These are phyloP conservation scores for Mesaphorura yosii DNA, from an alignment of 1,140 invertebrate genomes.

Conservation along the genomic window DNA sequence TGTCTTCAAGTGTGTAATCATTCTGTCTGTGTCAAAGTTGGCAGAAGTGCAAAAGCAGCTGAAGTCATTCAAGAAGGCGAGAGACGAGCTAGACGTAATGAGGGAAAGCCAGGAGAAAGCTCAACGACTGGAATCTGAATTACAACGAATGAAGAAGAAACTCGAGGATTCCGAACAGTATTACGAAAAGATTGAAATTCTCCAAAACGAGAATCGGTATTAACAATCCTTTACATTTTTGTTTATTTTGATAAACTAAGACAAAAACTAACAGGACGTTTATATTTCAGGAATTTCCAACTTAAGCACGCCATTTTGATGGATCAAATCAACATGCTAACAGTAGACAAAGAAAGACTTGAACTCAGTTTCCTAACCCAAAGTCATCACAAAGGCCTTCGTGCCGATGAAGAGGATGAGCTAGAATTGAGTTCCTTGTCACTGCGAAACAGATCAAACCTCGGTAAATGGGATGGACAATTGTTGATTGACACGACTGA, in stretches of 20 bases:
- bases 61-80: constrained; percentile 18
- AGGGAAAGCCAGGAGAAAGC: constrained; percentile 29
- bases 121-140: constrained; percentile 20
- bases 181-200: constrained; percentile 23
- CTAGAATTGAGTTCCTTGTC: neutral
- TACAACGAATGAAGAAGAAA: constrained; percentile 23
- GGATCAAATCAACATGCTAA: constrained; percentile 29
- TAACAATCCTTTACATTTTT: no score
- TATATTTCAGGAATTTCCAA: constrained; percentile 21
- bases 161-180: constrained; percentile 28
- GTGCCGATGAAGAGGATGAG: constrained; percentile 1
- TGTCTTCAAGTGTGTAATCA: neutral
- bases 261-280: no score
- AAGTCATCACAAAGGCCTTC: constrained; percentile 3
- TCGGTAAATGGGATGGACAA: no score
- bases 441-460: no score
- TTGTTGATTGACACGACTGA: no score
- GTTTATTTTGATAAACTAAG: no score
- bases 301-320: constrained; percentile 26
- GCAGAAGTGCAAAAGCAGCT: constrained; percentile 14
- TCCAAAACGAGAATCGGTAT: constrained; percentile 27
- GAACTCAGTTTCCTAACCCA: constrained; percentile 10
- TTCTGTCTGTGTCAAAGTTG: constrained; percentile 12
- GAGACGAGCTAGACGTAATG: constrained; percentile 29
- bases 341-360: constrained; percentile 19